Conservation (phyloP, 2,797 vertebrate genomes). For the Mus minutoides region DNA sequence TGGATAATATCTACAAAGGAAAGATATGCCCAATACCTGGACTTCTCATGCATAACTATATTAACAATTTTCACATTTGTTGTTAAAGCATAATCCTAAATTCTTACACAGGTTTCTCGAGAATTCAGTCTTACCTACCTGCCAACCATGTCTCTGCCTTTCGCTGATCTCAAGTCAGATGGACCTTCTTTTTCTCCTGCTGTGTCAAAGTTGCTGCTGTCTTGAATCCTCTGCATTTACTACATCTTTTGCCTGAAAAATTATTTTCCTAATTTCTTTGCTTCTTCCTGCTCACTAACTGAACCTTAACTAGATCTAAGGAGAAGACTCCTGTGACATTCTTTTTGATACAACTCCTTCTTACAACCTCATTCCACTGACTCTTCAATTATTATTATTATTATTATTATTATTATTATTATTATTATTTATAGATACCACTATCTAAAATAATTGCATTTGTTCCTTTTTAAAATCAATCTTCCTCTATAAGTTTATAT, state of each 20-base stretch:
- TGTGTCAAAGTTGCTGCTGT: neutral
- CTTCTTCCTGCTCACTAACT: neutral
- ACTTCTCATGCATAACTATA: neutral
- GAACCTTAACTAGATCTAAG: neutral
- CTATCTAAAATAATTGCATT: neutral
- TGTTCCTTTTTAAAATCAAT: neutral
- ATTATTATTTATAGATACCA: neutral
- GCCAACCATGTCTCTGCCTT: neutral
- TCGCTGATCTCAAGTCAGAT: neutral
- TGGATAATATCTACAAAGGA: neutral
- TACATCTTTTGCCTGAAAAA: neutral
- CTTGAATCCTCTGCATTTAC: neutral
- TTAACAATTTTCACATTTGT: neutral
- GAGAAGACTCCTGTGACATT: neutral
- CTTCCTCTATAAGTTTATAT: conserved; percentile 5
- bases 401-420: neutral
- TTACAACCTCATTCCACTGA: neutral
- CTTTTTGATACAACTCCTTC: neutral
- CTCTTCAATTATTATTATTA: neutral
- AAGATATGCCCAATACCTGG: neutral
- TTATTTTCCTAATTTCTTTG: neutral
- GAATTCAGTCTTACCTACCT: neutral
- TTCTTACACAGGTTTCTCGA: neutral
- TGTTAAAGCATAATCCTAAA: conserved; percentile 8
- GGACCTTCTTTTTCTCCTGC: neutral